Base-by-base conservation (phyloP, 2,797 vertebrate species). In the Rhincodon typus region DNA sequence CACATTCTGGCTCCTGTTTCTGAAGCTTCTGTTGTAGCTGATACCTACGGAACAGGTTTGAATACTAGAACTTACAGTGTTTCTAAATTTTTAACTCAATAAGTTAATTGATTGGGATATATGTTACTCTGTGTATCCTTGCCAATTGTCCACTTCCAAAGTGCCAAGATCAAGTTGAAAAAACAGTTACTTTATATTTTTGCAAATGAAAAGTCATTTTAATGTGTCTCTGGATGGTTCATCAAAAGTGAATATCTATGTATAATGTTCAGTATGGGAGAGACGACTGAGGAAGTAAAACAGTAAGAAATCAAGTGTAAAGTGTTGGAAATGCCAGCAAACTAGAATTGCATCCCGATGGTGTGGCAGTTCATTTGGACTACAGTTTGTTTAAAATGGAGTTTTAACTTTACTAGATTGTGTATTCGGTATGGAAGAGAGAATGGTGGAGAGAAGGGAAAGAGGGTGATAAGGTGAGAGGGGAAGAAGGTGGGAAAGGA, bases 1-100 rank as follows among this genome's bases (percentile, higher is more conserved):
- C 19, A 69, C 3, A 23, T 38, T 42, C 57, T 90, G 90, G 30
- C n/a, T 69, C 90, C 90, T 67, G 34, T 25, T 42, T 21, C 90
- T 69, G 38, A 84, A 84, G 1, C 6, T 84, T 84, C 82, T 46
- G n/a, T 13, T 38, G 19, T n/a, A 42, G 6, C 62, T 42, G n/a
- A 66, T 67, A 93, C n/a, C 38, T 15, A 93, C 62, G n/a, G 62
- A 93, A 69, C 90, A 93, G 90, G 90, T 93, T 69, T 93, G 90
- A 67, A 93, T 38, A n/a, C 62, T 23, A 4, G 17, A 8, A 2
- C n/a, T 93, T 93, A 67, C 62, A 91, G 66, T 38, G 57, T 66
- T 38, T 38, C 62, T 91, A 12, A 72, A 67, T 93, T 93, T 91
- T 69, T 69, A 38, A 93, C 67, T 42, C 17, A 69, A n/a, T 93